Evolutionary conservation across 2,113 vertebrate genomes (phyloP), one percentile per base, ranked within the genome.

Genomic region (Morone saxatilis): DNA sequence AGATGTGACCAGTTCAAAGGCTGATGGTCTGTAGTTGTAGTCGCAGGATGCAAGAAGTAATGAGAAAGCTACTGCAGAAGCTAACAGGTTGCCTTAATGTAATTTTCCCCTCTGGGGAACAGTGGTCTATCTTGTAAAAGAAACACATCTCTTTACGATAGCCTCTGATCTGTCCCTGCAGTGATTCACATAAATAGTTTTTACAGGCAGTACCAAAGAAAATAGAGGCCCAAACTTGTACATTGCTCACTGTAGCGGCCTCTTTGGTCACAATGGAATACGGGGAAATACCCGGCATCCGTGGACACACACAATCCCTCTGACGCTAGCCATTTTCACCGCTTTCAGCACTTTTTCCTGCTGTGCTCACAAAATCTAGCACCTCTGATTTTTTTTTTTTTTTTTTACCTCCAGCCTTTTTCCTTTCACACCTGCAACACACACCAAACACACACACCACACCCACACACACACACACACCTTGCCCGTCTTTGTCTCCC

Each of bases 311-410:
- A 75, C 77, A 61, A 51, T 78, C 82, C 76, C 78, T 85, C 81
- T 89, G 83, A 90, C 86, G 65, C 89, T 89, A 78, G 59, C 68
- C 81, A 72, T 92, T 94, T 94, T 93, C 89, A 90, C 86, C 14
- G 85, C 92, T 93, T 95, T 95, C 95, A 95, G 94, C 95, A 93
- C 93, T 95, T 95, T 95, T 95, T 95, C 92, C 86, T 94, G 94
- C 95, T 93, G 93, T 62, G 92, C 90, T 92, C 90, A 95, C 95
- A 94, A 94, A 95, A 94, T 90, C 84, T 87, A 57, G 71, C 91
- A 94, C 93, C 92, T 93, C 89, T 79, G 76, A 87, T 88, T 88
- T 83, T 87, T 86, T 90, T 78, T 45, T 45, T 41, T 78, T 57
- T 5, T 40, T 59, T 66, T 81, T 78, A 77, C 89, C 82, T 71